These are phyloP conservation scores for Cromileptes altivelis DNA, from an alignment of 2,113 vertebrate species.

Conservation along the genomic window DNA sequence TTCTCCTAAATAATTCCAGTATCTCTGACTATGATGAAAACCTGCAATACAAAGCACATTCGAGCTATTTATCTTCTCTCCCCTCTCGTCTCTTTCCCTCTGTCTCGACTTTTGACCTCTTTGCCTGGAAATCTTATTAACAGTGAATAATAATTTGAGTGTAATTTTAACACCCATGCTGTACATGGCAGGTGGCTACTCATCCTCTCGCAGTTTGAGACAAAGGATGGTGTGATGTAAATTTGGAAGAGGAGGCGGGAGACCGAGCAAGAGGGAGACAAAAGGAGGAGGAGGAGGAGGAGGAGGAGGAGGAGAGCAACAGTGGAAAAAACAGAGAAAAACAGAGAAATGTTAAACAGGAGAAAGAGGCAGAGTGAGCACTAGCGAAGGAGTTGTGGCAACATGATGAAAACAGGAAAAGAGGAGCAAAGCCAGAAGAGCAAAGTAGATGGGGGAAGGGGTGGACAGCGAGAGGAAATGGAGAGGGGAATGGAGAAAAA, in stretches of 20 bases:
- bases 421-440: constrained; percentile 29
- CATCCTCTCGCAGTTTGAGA: constrained; percentile 55
- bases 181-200: constrained; percentile 61
- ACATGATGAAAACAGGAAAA: constrained; percentile 45
- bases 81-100: constrained; percentile 21
- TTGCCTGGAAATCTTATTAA: constrained; percentile 62
- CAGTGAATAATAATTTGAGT: constrained; percentile 60
- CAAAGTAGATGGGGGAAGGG: not conserved
- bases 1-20: constrained; percentile 38
- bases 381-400: constrained; percentile 32
- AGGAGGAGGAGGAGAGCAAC: constrained; percentile 3
- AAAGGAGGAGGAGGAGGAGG: not conserved
- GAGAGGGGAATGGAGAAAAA: constrained; percentile 24
- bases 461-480: not conserved
- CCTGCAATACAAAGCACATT: constrained; percentile 37
- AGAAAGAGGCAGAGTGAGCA: constrained; percentile 33
- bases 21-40: constrained; percentile 53
- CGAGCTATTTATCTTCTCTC: constrained; percentile 19
- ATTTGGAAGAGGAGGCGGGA: constrained; percentile 34
- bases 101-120: constrained; percentile 55
- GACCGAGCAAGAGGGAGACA: not conserved
- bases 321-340: constrained; percentile 20
- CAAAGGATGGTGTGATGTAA: constrained; percentile 60
- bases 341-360: constrained; percentile 40
- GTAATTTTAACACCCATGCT: constrained; percentile 64